phyloP scores from a whole-genome alignment of 1,140 invertebrate genomes.

The Teleogryllus occipitalis region DNA sequence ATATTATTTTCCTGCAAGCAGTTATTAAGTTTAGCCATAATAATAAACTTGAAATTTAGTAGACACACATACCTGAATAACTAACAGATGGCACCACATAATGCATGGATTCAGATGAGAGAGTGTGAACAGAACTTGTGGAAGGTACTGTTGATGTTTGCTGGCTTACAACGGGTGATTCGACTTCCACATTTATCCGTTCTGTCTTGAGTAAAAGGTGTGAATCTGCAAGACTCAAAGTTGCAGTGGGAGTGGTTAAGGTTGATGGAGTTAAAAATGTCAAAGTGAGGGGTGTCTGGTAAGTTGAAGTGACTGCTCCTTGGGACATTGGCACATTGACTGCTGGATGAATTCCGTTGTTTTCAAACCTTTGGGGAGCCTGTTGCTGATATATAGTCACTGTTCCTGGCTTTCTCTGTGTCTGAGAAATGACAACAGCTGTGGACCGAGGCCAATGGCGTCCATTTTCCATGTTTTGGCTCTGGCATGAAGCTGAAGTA shows the following conservation, averaged over 20 bases:
- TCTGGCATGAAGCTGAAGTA: conserved; percentile 6
- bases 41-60: neutral
- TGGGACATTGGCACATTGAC: neutral
- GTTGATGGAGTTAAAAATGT: conserved; percentile 24
- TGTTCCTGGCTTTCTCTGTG: neutral
- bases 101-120: conserved; percentile 27
- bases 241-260: conserved; percentile 13
- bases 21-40: too few species aligned
- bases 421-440: neutral
- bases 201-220: conserved; percentile 21
- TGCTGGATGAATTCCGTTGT: neutral
- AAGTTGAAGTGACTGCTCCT: neutral
- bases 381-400: conserved; percentile 17
- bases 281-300: conserved; percentile 24
- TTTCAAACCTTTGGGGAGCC: neutral
- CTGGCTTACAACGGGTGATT: conserved; percentile 24
- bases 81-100: conserved; percentile 24
- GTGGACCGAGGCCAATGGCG: neutral
- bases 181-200: conserved; percentile 33
- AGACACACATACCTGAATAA: neutral
- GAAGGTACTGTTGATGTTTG: neutral
- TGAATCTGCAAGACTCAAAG: conserved; percentile 13
- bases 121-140: conserved; percentile 20
- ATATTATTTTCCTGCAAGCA: too few species aligned
- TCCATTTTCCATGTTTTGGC: conserved; percentile 8